Evolutionary conservation across 2,113 vertebrate species (phyloP).

Genomic region (Psittacara wagleri): DNA sequence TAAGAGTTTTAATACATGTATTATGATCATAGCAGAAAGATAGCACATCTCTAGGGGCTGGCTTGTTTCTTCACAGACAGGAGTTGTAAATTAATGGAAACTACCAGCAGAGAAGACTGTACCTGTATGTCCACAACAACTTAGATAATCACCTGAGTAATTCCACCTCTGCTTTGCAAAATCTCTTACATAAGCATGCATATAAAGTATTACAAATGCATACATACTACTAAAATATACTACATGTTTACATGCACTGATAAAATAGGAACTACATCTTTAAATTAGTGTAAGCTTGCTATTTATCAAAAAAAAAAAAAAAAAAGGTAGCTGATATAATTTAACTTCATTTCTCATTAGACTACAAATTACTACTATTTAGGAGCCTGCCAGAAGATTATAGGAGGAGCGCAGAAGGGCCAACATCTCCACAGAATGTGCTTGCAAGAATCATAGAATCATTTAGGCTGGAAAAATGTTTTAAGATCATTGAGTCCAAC

Average conservation of each 20-base stretch:
- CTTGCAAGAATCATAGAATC: background rate
- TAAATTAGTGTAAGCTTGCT: background rate
- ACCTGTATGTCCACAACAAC: background rate
- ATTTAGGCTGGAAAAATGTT: background rate
- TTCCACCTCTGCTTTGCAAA: background rate
- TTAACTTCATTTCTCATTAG: background rate
- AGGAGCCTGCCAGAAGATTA: background rate
- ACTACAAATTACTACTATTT: background rate
- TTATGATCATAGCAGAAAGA: background rate
- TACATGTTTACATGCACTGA: background rate
- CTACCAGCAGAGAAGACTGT: background rate
- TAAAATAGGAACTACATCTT: background rate
- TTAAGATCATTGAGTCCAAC: background rate
- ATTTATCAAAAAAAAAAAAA: background rate
- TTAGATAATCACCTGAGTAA: background rate
- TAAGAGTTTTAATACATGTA: background rate
- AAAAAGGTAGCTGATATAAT: background rate
- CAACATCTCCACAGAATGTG: background rate
- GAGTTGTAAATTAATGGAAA: background rate
- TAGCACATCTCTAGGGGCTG: background rate
- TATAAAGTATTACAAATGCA: background rate
- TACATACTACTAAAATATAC: background rate
- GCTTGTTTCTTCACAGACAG: background rate
- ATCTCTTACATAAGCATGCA: background rate
- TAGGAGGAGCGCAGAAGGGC: background rate